Base-by-base conservation (phyloP, 2,113 vertebrate species). In the Paradisaea rubra region DNA sequence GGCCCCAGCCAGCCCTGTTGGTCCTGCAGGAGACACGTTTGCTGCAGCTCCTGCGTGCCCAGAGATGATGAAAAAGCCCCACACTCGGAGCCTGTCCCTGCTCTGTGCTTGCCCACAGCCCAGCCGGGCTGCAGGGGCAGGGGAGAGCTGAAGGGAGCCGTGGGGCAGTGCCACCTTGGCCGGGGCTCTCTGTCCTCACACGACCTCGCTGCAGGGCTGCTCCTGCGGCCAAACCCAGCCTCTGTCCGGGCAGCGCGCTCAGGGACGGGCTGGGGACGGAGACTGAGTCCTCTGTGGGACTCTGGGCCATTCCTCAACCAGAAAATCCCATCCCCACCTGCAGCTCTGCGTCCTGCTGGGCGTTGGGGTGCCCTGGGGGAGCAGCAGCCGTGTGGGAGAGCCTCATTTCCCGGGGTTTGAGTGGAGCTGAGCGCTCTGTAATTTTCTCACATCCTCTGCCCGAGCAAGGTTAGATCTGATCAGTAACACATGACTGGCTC, bases 21-120 rank as follows among this genome's bases (percentile, higher is more conserved):
- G 19, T 33, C 61, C 91, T 42, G 13, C 52, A 20, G 15, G 81
- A 18, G 23, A 12, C 57, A 2, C 4, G 0, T 45, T 11, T 8
- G 42, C 65, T 45, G 37, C 77, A 35, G 66, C 50, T 42, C 35
- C 68, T 2, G 2, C 1, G 0, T 12, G 57, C 28, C 63, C 2
- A 2, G 53, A 0, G 73, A 2, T 2, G 83, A 7, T 7, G 77
- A 4, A 0, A 68, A 11, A 68, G 65, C 50, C 69, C 65, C 57
- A 8, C 1, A 2, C 4, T 1, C 14, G 7, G n/a, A 25, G 35
- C 11, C 3, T 2, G 17, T 4, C 49, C 59, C 85, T 4, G 28
- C 25, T 1, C 8, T 4, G 42, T 2, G 4, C 9, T 2, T 22
- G 3, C 13, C 14, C 54, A 2, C 2, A 2, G 2, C 4, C 0